phyloP scores from a whole-genome alignment of 2,888 invertebrate genomes.

The Epinotia demarniana region DNA sequence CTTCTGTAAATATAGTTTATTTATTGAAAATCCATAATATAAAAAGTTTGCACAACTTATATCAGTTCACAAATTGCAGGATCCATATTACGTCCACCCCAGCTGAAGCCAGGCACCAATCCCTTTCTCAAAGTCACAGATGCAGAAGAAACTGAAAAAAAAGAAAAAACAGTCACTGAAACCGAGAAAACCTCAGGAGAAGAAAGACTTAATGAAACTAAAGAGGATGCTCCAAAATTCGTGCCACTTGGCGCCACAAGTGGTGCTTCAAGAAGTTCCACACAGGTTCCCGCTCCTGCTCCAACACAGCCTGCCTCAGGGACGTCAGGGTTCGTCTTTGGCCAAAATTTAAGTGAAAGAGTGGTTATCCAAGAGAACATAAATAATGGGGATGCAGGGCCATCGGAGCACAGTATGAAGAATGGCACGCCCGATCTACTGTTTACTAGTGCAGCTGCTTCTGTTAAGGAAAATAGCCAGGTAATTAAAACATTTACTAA shows the following conservation, averaged over 20 bases:
- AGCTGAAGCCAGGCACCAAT: conserved; percentile 72
- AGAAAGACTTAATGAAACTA: conserved; percentile 64
- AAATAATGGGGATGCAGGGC: conserved; percentile 76
- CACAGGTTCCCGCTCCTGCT: conserved; percentile 80
- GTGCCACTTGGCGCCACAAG: conserved; percentile 75
- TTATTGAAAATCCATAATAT: not conserved
- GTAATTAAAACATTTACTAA: conserved; percentile 50
- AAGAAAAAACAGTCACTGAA: conserved; percentile 49
- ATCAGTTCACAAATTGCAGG: conserved; percentile 57
- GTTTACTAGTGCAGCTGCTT: conserved; percentile 89
- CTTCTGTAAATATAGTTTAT: not conserved
- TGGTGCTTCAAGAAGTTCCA: conserved; percentile 68
- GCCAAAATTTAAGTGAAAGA: conserved; percentile 95
- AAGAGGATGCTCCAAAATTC: conserved; percentile 76
- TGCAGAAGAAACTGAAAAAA: conserved; percentile 51
- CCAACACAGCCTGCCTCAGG: conserved; percentile 66
- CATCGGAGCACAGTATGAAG: conserved; percentile 73
- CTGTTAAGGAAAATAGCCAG: conserved; percentile 78
- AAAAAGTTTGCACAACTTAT: not conserved
- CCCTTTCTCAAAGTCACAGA: conserved; percentile 69
- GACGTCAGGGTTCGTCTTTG: conserved; percentile 92
- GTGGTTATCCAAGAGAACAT: conserved; percentile 87
- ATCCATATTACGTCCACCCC: conserved; percentile 76
- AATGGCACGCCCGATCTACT: conserved; percentile 88
- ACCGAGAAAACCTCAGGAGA: conserved; percentile 58